A percentile compares a stretch with the other conserved stretches of the same genome.
Evolutionary conservation across 2,797 vertebrate genomes (phyloP).

Genomic region (Megalops cyprinoides): DNA sequence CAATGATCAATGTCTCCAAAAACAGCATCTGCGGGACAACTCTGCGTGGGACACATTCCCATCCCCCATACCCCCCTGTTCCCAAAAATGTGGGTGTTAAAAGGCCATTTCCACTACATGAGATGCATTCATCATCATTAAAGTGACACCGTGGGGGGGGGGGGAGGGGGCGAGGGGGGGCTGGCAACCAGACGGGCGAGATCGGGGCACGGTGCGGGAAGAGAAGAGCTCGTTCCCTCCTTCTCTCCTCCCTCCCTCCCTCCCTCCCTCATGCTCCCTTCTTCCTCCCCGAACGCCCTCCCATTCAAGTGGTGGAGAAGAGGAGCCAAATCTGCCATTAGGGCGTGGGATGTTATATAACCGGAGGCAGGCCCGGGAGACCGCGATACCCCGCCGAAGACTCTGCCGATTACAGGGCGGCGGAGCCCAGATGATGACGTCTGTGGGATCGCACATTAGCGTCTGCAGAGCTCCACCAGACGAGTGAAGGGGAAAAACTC

Average conservation of each 20-base stretch:
- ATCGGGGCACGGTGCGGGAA: constrained; percentile 56
- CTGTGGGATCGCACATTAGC: constrained; percentile 60
- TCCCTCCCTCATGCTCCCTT: constrained; percentile 16
- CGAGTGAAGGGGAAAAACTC: constrained; percentile 50
- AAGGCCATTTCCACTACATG: constrained; percentile 50
- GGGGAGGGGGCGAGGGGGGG: constrained; percentile 15
- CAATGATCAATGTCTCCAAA: background rate
- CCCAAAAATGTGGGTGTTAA: constrained; percentile 53
- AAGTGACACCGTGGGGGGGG: constrained; percentile 33
- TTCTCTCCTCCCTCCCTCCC: constrained; percentile 40
- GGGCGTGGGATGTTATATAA: constrained; percentile 58
- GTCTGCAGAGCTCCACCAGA: constrained; percentile 60
- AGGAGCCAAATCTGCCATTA: constrained; percentile 50
- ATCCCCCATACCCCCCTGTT: constrained; percentile 30
- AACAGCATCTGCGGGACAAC: background rate
- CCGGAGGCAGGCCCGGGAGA: constrained; percentile 41
- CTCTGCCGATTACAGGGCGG: constrained; percentile 65
- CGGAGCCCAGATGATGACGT: constrained; percentile 66
- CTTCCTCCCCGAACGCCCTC: constrained; percentile 43
- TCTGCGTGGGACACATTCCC: background rate
- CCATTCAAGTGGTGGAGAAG: constrained; percentile 51
- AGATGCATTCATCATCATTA: constrained; percentile 62
- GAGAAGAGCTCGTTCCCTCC: constrained; percentile 45
- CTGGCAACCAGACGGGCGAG: constrained; percentile 61
- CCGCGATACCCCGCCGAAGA: background rate